Conservation (phyloP, 2,113 vertebrate genomes). For the Rhabdornis inornatus region DNA sequence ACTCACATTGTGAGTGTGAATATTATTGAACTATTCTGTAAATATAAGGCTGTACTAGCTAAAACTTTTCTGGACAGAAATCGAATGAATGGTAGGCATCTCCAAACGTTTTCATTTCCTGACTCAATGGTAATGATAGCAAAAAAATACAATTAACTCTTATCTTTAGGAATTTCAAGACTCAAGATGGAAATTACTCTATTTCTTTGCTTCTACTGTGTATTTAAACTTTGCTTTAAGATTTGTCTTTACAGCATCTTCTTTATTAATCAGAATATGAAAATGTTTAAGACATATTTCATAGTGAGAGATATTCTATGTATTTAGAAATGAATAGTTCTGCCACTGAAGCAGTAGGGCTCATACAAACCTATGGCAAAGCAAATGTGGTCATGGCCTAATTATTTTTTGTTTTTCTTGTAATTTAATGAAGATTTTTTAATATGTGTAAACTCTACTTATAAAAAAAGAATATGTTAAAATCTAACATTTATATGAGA, state of each 20-base stretch:
- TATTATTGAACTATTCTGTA: not conserved
- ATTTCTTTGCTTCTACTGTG: not conserved
- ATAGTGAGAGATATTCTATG: not conserved
- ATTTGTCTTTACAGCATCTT: not conserved
- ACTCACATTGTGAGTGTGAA: not conserved
- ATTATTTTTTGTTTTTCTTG: not conserved
- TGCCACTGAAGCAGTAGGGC: not conserved
- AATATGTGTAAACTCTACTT: not conserved
- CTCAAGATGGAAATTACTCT: not conserved
- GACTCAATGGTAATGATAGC: not conserved
- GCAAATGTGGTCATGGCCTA: fast-evolving
- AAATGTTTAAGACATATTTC: not conserved
- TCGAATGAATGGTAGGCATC: not conserved
- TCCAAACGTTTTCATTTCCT: not conserved
- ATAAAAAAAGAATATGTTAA: not conserved
- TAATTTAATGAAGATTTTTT: not conserved
- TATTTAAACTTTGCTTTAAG: not conserved
- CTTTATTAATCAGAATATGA: not conserved
- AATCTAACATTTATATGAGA: not conserved
- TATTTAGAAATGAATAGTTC: not conserved
- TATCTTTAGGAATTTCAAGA: not conserved
- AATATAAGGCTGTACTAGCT: not conserved
- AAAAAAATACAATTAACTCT: not conserved
- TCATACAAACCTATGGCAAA: not conserved
- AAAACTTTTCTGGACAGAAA: not conserved